Evolutionary conservation across 2,888 invertebrate species (phyloP), one percentile per base, ranked within the genome.

Genomic region (Meiosimyza decipiens): DNA sequence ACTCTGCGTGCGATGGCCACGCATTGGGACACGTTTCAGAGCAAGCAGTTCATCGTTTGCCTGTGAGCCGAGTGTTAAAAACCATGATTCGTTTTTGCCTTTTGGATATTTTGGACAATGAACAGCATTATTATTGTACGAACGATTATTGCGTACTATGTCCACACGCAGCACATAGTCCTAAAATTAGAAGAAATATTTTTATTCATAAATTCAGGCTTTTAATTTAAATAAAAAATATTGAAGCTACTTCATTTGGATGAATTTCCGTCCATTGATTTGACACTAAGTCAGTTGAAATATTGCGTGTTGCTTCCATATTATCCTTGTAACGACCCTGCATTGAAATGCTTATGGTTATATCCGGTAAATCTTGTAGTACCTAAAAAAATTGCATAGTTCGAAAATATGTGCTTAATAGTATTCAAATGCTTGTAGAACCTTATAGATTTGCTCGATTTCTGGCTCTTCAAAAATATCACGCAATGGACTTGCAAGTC

Each of bases 71-170:
- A 99, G 88, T 0, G 96, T 90, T 2, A 97, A 83, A 87, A 98
- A 94, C 99, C 99, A 99, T 71, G 97, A 95, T 85, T 98, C 98
- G 83, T 95, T 95, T 88, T 98, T 99, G 52, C 93, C 92, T 85
- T 98, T 97, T 2, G 96, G 93, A 89, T 96, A 99, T 75, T 92
- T 91, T 0, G 95, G 94, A 74, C 95, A 93, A 75, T 92, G 88
- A n/a, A 94, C 94, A 18, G 92, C 92, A 71, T 71, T 75, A 49
- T 72, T 75, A n/a, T 74, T 62, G 22, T 62, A 50, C 80, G 76
- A 71, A 1, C 77, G 76, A 81, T 89, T 89, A 5, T 80, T 70
- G 52, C 91, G 89, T 51, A 85, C 87, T 79, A 90, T 85, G 49
- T 89, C 89, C 3, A 94, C 86, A 15, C 89, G 85, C 15, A 95